A percentile compares a stretch with the other conserved stretches of the same genome.
Conservation (phyloP, 1,140 invertebrate species). For the Arctopsyche grandis region DNA sequence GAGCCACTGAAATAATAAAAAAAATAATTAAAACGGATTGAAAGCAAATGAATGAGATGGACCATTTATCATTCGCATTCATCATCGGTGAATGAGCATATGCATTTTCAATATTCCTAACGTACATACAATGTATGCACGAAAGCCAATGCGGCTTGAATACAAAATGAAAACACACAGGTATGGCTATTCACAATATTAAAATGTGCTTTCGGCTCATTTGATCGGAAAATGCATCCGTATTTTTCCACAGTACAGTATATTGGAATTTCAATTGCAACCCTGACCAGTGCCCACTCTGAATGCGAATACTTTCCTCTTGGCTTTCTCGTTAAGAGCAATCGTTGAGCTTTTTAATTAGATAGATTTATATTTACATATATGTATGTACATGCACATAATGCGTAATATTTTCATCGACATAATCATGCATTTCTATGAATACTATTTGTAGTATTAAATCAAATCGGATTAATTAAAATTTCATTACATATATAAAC, state of each 20-base stretch:
- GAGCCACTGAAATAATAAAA: constrained; percentile 45
- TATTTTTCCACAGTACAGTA: constrained; percentile 9
- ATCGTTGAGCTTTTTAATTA: constrained; percentile 38
- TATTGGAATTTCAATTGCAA: constrained; percentile 20
- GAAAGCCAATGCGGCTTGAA: neutral
- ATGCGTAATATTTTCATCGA: too few species aligned
- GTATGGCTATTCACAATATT: neutral
- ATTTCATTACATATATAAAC: too few species aligned
- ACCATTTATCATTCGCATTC: too few species aligned
- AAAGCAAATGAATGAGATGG: neutral
- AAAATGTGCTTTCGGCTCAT: constrained; percentile 24
- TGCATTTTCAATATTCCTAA: neutral
- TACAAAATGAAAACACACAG: neutral
- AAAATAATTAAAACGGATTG: neutral
- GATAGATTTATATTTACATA: neutral
- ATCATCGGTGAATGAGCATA: neutral
- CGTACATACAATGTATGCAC: neutral
- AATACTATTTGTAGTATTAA: too few species aligned
- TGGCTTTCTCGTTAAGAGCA: constrained; percentile 25
- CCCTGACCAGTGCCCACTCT: neutral
- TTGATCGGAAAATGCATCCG: constrained; percentile 2
- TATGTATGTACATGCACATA: too few species aligned
- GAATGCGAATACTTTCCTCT: neutral
- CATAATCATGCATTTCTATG: too few species aligned
- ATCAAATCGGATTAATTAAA: too few species aligned